Evolutionary conservation across 2,888 invertebrate species (phyloP).

Genomic region (Empis stercorea): DNA sequence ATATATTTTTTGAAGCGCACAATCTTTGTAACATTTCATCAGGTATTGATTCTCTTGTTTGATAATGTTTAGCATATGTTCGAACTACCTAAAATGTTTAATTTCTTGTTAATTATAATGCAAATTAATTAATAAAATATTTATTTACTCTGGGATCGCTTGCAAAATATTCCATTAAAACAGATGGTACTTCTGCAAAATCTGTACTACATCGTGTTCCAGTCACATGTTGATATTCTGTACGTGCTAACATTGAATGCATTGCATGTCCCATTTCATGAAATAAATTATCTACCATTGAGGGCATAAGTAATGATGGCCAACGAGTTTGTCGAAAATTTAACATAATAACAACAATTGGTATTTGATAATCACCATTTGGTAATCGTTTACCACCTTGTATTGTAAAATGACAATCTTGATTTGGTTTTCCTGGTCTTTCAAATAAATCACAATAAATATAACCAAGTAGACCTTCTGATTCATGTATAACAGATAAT

Average conservation of each 20-base stretch:
- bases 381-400: constrained; percentile 72
- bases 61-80: constrained; percentile 80
- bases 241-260: constrained; percentile 96
- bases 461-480: constrained; percentile 72
- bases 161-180: constrained; percentile 96
- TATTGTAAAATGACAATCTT: constrained; percentile 99
- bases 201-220: constrained; percentile 96
- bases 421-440: constrained; percentile 80
- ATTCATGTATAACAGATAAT: constrained; percentile 73
- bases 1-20: constrained; percentile 74
- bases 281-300: constrained; percentile 89
- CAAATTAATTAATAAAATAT: neutral
- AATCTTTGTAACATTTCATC: constrained; percentile 65
- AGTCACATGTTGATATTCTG: constrained; percentile 91
- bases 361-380: constrained; percentile 76
- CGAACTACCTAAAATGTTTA: constrained; percentile 50
- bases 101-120: neutral
- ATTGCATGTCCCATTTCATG: constrained; percentile 99
- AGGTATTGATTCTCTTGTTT: constrained; percentile 73
- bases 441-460: constrained; percentile 97
- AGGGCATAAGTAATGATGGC: constrained; percentile 70
- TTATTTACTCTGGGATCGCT: constrained; percentile 59
- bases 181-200: constrained; percentile 98
- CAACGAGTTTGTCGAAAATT: constrained; percentile 67
- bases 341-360: constrained; percentile 86